Evolutionary conservation across 2,113 vertebrate species (phyloP).

Genomic region (Indicator indicator): DNA sequence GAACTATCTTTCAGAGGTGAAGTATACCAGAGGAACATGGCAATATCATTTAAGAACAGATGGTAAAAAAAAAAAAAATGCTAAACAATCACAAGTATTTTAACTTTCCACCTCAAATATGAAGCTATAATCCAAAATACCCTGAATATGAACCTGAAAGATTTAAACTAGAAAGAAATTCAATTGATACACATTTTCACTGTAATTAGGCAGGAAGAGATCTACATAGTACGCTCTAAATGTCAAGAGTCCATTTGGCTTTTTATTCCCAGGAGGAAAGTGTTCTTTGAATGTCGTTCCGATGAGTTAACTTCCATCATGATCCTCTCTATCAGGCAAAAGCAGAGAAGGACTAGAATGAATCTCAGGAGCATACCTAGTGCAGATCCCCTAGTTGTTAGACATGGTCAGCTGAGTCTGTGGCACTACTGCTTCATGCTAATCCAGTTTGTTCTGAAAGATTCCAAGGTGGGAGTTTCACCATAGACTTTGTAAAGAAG

Average conservation of each 20-base stretch:
- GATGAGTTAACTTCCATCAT: background rate
- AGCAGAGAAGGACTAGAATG: background rate
- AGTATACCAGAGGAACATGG: background rate
- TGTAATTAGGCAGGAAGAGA: background rate
- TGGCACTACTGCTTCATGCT: background rate
- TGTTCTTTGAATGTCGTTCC: background rate
- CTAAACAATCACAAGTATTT: background rate
- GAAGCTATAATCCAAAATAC: background rate
- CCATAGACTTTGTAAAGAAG: background rate
- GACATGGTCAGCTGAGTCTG: background rate
- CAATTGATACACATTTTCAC: background rate
- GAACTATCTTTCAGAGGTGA: background rate
- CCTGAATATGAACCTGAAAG: background rate
- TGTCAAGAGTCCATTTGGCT: constrained; percentile 3
- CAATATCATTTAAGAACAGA: background rate
- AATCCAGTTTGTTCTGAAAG: background rate
- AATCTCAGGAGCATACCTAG: background rate
- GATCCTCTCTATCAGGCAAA: background rate
- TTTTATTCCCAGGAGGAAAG: background rate
- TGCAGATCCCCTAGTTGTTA: background rate
- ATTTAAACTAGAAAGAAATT: background rate
- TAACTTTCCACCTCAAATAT: background rate
- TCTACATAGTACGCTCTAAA: background rate
- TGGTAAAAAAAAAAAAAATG: background rate
- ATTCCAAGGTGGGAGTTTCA: background rate